Conservation (phyloP, 2,888 invertebrate genomes). For the Acrobasis suavella region DNA sequence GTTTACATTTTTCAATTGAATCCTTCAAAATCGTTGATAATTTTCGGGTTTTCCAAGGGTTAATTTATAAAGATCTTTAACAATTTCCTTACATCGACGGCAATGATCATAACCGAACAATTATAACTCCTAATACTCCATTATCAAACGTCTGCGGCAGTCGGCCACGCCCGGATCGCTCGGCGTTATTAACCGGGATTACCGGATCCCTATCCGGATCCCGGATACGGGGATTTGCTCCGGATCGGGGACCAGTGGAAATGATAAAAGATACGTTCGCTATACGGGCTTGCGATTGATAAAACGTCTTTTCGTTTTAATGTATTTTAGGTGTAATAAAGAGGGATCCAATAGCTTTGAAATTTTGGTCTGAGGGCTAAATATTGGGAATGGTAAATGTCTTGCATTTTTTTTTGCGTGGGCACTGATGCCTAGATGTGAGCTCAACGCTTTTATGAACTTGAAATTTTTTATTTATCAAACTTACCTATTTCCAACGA, state of each 20-base stretch:
- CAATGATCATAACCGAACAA: slow-evolving; percentile 62
- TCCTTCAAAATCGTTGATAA: too few relatives aligned
- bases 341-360: neutral
- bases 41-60: too few relatives aligned
- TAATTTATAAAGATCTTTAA: slow-evolving; percentile 23
- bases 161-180: slow-evolving; percentile 49
- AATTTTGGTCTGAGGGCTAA: too few relatives aligned
- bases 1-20: too few relatives aligned
- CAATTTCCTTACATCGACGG: slow-evolving; percentile 47
- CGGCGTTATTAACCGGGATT: slow-evolving; percentile 80
- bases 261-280: slow-evolving; percentile 76
- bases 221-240: slow-evolving; percentile 80
- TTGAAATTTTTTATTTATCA: too few relatives aligned
- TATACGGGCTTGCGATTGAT: slow-evolving; percentile 42
- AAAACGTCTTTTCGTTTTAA: slow-evolving; percentile 30
- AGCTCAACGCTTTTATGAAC: too few relatives aligned
- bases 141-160: slow-evolving; percentile 62
- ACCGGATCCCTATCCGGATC: slow-evolving; percentile 70
- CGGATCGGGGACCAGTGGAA: slow-evolving; percentile 71
- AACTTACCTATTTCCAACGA: too few relatives aligned
- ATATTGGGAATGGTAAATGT: too few relatives aligned
- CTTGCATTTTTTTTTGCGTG: too few relatives aligned
- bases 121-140: slow-evolving; percentile 74
- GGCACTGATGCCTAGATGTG: too few relatives aligned
- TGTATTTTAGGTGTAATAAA: slow-evolving; percentile 16